phyloP scores from a whole-genome alignment of 2,888 invertebrate genomes.

The Phasia obesa region DNA sequence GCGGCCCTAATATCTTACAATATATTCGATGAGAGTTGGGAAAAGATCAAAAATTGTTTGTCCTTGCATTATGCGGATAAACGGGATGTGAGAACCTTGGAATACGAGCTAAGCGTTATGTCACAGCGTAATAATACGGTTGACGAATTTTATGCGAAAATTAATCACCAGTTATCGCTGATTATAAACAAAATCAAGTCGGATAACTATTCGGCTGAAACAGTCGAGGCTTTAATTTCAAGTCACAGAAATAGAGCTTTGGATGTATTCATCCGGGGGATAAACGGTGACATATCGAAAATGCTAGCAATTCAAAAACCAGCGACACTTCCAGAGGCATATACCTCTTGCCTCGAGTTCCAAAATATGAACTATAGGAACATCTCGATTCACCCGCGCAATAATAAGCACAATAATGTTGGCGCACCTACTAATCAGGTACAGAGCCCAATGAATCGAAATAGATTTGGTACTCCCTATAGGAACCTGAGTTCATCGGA shows the following conservation, averaged over 20 bases:
- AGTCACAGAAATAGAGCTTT: not conserved
- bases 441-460: too few relatives aligned
- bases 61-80: not conserved
- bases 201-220: not conserved
- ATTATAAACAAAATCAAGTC: not conserved
- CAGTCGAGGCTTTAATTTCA: not conserved
- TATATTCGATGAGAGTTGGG: not conserved
- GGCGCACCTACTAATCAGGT: too few relatives aligned
- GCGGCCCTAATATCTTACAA: not conserved
- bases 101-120: not conserved
- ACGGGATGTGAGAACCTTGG: not conserved
- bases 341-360: slow-evolving; percentile 38
- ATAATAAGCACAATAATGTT: too few relatives aligned
- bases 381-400: too few relatives aligned
- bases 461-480: too few relatives aligned
- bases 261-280: not conserved
- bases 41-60: too few relatives aligned
- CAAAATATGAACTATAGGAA: too few relatives aligned
- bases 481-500: too few relatives aligned
- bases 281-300: not conserved
- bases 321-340: not conserved
- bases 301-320: slow-evolving; percentile 3
- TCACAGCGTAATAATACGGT: not conserved
- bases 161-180: not conserved
- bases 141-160: not conserved